phyloP scores from a whole-genome alignment of 2,888 invertebrate genomes.

The Tribolium freemani region DNA sequence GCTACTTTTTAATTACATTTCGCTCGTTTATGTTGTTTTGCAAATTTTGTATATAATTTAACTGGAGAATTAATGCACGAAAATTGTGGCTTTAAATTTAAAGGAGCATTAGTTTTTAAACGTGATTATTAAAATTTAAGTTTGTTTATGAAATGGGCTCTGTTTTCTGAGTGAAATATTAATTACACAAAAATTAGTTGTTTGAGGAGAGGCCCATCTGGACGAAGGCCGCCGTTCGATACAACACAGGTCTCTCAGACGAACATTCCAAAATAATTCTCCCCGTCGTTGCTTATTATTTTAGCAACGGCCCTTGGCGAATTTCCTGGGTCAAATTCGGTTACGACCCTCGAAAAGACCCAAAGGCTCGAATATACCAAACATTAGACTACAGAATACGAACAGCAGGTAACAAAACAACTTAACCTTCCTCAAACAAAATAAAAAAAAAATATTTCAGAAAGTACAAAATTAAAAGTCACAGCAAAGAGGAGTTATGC shows the following conservation, averaged over 20 bases:
- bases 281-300: conserved; percentile 89
- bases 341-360: conserved; percentile 90
- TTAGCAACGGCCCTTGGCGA: conserved; percentile 93
- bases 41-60: too few relatives aligned
- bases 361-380: conserved; percentile 86
- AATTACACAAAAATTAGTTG: conserved; percentile 68
- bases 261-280: conserved; percentile 82
- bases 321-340: conserved; percentile 91
- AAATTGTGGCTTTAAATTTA: too few relatives aligned
- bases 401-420: conserved; percentile 70
- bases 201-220: conserved; percentile 93
- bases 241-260: conserved; percentile 73
- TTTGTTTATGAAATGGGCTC: too few relatives aligned
- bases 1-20: too few relatives aligned
- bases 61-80: too few relatives aligned
- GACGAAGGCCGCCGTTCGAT: conserved; percentile 84
- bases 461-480: conserved; percentile 70
- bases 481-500: conserved; percentile 70
- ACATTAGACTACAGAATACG: conserved; percentile 86
- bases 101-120: too few relatives aligned
- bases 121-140: too few relatives aligned
- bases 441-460: conserved; percentile 44
- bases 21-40: too few relatives aligned
- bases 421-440: too few relatives aligned
- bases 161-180: too few relatives aligned